Conservation (phyloP, 1,140 invertebrate species). For the Drosophila nannoptera region DNA sequence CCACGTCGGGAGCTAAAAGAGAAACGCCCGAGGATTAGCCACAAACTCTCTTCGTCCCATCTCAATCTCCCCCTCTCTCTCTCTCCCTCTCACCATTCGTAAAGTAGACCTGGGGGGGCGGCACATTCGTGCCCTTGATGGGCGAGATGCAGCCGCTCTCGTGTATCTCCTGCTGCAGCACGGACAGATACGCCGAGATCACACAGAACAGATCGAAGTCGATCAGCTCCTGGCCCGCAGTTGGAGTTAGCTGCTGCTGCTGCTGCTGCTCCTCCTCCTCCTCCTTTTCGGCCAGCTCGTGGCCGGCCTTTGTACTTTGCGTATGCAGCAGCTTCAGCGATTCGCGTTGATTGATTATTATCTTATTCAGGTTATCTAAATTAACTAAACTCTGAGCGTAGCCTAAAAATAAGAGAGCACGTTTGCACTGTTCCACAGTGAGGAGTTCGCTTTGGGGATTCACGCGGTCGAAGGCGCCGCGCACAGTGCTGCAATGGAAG, state of each 20-base stretch:
- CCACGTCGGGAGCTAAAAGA: slow-evolving; percentile 60
- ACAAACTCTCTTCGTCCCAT: no score
- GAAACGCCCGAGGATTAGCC: neutral
- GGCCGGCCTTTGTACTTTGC: slow-evolving; percentile 41
- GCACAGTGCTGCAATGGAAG: slow-evolving; percentile 63
- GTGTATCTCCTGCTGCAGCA: slow-evolving; percentile 78
- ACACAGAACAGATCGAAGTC: slow-evolving; percentile 79
- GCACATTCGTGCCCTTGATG: slow-evolving; percentile 79
- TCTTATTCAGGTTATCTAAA: slow-evolving; percentile 78
- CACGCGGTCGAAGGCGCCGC: slow-evolving; percentile 78
- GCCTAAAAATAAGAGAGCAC: slow-evolving; percentile 78
- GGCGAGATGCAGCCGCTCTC: slow-evolving; percentile 79
- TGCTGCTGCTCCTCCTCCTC: slow-evolving; percentile 5
- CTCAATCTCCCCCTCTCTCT: neutral
- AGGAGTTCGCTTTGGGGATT: slow-evolving; percentile 72
- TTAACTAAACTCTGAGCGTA: slow-evolving; percentile 78
- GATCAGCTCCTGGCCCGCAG: slow-evolving; percentile 48
- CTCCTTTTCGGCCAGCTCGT: slow-evolving; percentile 15
- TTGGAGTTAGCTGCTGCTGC: neutral
- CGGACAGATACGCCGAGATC: slow-evolving; percentile 76
- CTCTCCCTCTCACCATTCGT: slow-evolving; percentile 60
- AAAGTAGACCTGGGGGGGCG: slow-evolving; percentile 77
- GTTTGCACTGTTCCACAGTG: slow-evolving; percentile 78
- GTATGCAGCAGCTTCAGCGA: slow-evolving; percentile 67
- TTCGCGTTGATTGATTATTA: slow-evolving; percentile 77